These are phyloP conservation scores for Poeciliopsis gracilis DNA, from an alignment of 2,797 vertebrate genomes.

Conservation along the genomic window DNA sequence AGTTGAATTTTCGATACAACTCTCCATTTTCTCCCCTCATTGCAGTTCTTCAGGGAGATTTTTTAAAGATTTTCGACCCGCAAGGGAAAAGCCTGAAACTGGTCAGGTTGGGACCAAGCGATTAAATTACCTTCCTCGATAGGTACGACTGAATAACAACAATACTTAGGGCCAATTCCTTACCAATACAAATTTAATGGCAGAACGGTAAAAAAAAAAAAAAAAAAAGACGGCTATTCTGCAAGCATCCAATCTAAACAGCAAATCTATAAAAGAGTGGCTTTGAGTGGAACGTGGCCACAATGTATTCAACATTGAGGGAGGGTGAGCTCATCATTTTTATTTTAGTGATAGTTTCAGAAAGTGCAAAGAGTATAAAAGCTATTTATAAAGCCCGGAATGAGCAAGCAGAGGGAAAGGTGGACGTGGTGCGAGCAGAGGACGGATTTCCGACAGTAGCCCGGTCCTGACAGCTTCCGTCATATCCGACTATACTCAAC, in stretches of 20 bases:
- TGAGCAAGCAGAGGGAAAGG: slow-evolving; percentile 39
- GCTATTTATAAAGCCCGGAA: slow-evolving; percentile 3
- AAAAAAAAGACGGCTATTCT: not conserved
- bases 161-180: not conserved
- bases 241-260: not conserved
- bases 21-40: not conserved
- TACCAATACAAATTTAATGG: not conserved
- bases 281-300: not conserved
- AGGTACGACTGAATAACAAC: not conserved
- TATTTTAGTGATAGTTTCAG: not conserved
- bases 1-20: too few species aligned
- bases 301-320: not conserved
- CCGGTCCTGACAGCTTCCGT: slow-evolving; percentile 74
- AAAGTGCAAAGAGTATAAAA: not conserved
- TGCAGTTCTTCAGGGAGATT: not conserved
- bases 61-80: not conserved
- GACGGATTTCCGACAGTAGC: slow-evolving; percentile 77
- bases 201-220: too few species aligned
- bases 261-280: not conserved
- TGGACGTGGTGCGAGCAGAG: slow-evolving; percentile 52
- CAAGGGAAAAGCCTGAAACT: not conserved
- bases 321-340: not conserved
- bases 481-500: slow-evolving; percentile 77
- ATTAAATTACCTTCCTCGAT: not conserved
- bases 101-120: not conserved